Base-by-base conservation (phyloP, 2,888 invertebrate genomes). In the Caenorhabditis panamensis region DNA sequence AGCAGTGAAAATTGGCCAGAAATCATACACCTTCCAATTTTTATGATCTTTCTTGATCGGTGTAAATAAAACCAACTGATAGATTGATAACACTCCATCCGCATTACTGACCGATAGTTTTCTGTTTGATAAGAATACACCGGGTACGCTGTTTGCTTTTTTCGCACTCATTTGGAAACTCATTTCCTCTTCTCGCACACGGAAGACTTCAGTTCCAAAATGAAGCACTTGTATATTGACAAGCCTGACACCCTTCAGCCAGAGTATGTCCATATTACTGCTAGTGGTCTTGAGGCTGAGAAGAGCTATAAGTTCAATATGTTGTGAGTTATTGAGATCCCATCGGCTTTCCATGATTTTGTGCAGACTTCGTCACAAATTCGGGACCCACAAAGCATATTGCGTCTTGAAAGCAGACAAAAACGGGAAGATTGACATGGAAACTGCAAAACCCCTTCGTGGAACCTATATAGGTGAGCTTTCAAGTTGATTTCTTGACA, bases 261-360 rank as follows among this genome's bases (percentile, higher is more conserved):
- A 26, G 84, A 84, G 26, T 69, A 81, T 56, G 84, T 84, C 13
- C 84, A 82, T 62, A 82, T 84, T 36, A 81, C 78, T 8, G 84
- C 81, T 11, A 69, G 22, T 31, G 72, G 75, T 9, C 56, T 84
- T 0, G 11, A 20, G 16, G 81, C 84, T 1, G 54, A 37, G 5
- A 69, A 63, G 41, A 36, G 54, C 6, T 84, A 84, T 69, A 63
- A 68, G 36, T 75, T 84, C 31, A 58, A 62, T 49, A 84, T 84
- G 84, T 68, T 53, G 79, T 82, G 28, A 59, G n/a, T 3, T 13
- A 9, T 16, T 18, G 20, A 20, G 20, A 6, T 3, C 22, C 20
- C 13, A 6, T 41, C 2, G 9, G 31, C 4, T 31, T 6, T 5
- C 5, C 5, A 3, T 13, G 41, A 2, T 13, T 41, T 13, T 51